Evolutionary conservation across 1,140 invertebrate genomes (phyloP), one percentile per base, ranked within the genome.

Genomic region (Palaemon carinicauda): DNA sequence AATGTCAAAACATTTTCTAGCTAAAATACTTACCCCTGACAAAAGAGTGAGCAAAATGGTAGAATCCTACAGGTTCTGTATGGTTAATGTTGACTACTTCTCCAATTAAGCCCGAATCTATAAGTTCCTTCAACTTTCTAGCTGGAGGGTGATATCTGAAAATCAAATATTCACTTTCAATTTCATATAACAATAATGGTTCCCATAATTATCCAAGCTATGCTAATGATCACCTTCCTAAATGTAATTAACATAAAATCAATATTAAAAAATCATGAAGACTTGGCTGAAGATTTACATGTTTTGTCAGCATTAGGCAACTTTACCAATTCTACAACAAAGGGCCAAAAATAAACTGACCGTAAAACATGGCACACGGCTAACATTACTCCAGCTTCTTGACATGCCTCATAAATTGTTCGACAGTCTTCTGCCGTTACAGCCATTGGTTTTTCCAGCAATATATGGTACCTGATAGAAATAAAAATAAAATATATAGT

Each of bases 401-500:
- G 90, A 73, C 91, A 92, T 9, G 90, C 90, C 33, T 89, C 65
- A 7, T 91, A 91, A 78, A 93, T 93, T 56, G 91, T 90, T 27
- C 88, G 86, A 87, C 92, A 93, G 71, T 93, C 92, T 79, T 91
- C 90, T 51, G 90, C 90, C n/a, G 90, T 91, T 3, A 91, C 90
- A 90, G 92, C 91, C 92, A 93, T 93, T 24, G 93, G 93, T 89
- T 93, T 93, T 89, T 93, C 93, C 80, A 93, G 89, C 9, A 93
- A 87, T 80, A 93, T 92, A 81, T 93, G 89, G 86, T 93, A 87
- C 24, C 85, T 87, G 71, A 33, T n/a, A 84, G 19, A 51, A 56
- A 51, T 69, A 85, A 12, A 65, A 33, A 50, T 41, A 60, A 29
- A 52, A 53, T 33, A 41, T 41, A 41, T 41, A 41, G 41, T 12